Percentiles rank a stretch among this genome's conserved stretches.
phyloP scores from a whole-genome alignment of 2,888 invertebrate species.

The Stomorhina lunata region DNA sequence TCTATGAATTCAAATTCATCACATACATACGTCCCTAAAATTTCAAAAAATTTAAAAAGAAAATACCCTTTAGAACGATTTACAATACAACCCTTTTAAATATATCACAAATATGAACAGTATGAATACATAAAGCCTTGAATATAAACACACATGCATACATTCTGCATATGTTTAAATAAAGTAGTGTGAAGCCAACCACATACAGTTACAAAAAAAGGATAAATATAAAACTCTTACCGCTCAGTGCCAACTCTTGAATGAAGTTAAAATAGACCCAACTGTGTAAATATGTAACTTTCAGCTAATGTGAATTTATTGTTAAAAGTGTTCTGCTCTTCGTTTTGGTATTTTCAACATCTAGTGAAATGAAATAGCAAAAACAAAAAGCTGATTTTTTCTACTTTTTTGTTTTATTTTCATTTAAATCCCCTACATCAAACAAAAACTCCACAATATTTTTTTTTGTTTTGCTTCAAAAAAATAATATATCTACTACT shows the following conservation, averaged over 20 bases:
- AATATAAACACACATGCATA: constrained; percentile 22
- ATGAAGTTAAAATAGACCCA: constrained; percentile 70
- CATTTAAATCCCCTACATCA: constrained; percentile 50
- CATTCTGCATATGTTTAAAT: constrained; percentile 33
- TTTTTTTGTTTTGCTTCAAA: not conserved
- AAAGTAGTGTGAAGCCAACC: constrained; percentile 53
- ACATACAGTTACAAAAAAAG: constrained; percentile 14
- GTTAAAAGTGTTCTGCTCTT: constrained; percentile 68
- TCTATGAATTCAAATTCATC: too few relatives aligned
- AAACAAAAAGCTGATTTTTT: constrained; percentile 32
- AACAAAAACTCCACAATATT: constrained; percentile 41
- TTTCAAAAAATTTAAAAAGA: too few relatives aligned
- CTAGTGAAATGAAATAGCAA: constrained; percentile 52
- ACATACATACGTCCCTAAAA: not conserved
- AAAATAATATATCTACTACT: constrained; percentile 41
- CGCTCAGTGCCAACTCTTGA: constrained; percentile 55
- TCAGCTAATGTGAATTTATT: constrained; percentile 78
- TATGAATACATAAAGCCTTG: constrained; percentile 8
- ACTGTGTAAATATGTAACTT: constrained; percentile 76
- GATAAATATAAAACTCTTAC: too few relatives aligned
- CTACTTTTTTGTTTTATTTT: too few relatives aligned
- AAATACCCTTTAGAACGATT: not conserved
- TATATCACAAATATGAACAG: constrained; percentile 19
- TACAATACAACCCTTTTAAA: constrained; percentile 5
- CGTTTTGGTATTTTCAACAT: constrained; percentile 30